Base-by-base conservation (phyloP, 2,797 vertebrate species). In the Rhinoraja longicauda region DNA sequence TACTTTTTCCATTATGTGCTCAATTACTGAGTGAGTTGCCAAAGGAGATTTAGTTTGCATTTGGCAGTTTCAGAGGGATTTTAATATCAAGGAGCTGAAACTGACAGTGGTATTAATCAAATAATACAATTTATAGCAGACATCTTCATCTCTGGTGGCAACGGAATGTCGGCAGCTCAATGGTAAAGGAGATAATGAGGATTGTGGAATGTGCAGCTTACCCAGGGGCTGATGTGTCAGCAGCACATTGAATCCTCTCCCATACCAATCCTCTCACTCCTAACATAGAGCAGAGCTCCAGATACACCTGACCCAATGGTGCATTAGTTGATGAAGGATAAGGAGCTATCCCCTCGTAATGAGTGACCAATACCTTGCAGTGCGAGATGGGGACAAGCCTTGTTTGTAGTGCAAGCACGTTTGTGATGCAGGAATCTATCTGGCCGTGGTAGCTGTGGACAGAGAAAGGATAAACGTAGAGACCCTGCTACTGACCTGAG, bases 21-120 rank as follows among this genome's bases (percentile, higher is more conserved):
- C n/a, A 88, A 21, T 86, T 86, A 59, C 82, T 32, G 4, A 9
- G 29, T 12, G 59, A 15, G 62, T 10, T 59, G 17, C 84, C 67
- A n/a, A 39, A 32, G 84, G 26, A 84, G 29, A 26, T 57, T 32
- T 17, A 12, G n/a, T 17, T 88, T 64, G 17, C n/a, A 88, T 88
- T 64, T n/a, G 15, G 15, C 21, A 6, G 7, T 24, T 67, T 88
- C n/a, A 1, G 12, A 36, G 32, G n/a, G n/a, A 88, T 88, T 64
- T 88, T 67, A 88, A 88, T 67, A 88, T 67, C n/a, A 67, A 88
- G 62, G 19, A 67, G 15, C 84, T 88, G n/a, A 36, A 88, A 36
- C 19, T 36, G n/a, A 88, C 84, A 67, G n/a, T 36, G 32, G n/a
- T 19, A 32, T 88, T 64, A 88, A 88, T 72, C 59, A 24, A 36